phyloP scores from a whole-genome alignment of 1,140 invertebrate genomes.

The Metaphire vulgaris region DNA sequence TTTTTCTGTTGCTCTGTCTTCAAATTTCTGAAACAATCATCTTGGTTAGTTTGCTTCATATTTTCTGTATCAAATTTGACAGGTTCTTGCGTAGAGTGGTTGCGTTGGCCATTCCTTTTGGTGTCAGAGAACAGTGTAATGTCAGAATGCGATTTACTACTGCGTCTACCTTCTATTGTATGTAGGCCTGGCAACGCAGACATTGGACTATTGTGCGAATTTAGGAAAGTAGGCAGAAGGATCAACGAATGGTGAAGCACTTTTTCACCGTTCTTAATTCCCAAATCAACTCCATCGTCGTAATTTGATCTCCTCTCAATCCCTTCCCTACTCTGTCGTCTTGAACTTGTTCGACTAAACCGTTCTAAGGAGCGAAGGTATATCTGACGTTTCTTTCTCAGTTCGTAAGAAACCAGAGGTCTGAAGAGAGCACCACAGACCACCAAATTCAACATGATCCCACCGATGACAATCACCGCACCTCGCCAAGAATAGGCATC shows the following conservation, averaged over 20 bases:
- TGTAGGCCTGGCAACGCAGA: background rate
- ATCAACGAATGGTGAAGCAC: too few species aligned
- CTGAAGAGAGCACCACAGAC: slow-evolving; percentile 74
- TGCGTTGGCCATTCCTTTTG: background rate
- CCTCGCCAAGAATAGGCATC: slow-evolving; percentile 46
- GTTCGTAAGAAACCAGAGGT: slow-evolving; percentile 56
- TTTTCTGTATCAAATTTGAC: background rate
- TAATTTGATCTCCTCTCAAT: background rate
- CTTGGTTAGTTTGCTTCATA: background rate
- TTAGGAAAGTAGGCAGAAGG: too few species aligned
- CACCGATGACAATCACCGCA: slow-evolving; percentile 72
- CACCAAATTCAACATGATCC: slow-evolving; percentile 67
- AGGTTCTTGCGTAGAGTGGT: background rate
- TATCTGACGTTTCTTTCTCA: slow-evolving; percentile 4
- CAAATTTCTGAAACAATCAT: background rate
- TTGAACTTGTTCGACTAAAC: slow-evolving; percentile 8
- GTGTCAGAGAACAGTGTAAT: background rate
- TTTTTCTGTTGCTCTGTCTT: background rate
- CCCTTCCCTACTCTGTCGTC: slow-evolving; percentile 3
- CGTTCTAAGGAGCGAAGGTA: slow-evolving; percentile 4
- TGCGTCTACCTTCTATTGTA: background rate
- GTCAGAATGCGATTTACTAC: background rate
- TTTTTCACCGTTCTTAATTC: slow-evolving; percentile 5
- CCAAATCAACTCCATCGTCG: background rate
- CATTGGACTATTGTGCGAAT: too few species aligned